Evolutionary conservation across 2,113 vertebrate genomes (phyloP).

Genomic region (Triplophysa rosa): DNA sequence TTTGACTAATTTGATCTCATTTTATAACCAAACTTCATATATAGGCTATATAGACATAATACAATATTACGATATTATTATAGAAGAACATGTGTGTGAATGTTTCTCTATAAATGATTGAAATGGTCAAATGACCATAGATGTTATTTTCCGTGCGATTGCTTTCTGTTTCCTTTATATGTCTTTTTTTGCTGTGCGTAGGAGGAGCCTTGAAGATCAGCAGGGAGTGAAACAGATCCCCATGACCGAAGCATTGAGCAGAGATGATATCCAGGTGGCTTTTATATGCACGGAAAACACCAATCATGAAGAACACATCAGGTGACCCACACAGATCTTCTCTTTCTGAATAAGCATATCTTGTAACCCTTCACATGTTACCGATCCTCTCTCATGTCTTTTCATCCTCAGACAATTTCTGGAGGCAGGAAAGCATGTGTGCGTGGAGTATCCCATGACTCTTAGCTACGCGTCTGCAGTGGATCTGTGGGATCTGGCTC

Average conservation of each 20-base stretch:
- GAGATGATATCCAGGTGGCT: conserved; percentile 80
- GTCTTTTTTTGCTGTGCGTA: conserved; percentile 55
- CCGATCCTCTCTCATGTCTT: conserved; percentile 14
- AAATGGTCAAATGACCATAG: neutral
- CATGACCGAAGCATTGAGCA: conserved; percentile 78
- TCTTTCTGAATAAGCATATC: neutral
- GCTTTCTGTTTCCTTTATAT: neutral
- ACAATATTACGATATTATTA: too few relatives aligned
- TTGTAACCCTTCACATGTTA: conserved; percentile 23
- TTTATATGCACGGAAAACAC: conserved; percentile 89
- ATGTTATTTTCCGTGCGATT: neutral
- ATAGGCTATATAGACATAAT: too few relatives aligned
- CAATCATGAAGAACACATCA: conserved; percentile 81
- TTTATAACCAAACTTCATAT: too few relatives aligned
- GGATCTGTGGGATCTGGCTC: conserved; percentile 82
- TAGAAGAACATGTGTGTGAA: too few relatives aligned
- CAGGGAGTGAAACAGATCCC: conserved; percentile 81
- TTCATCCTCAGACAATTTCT: conserved; percentile 79
- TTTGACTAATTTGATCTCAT: too few relatives aligned
- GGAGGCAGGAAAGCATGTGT: conserved; percentile 89
- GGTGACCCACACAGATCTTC: conserved; percentile 65
- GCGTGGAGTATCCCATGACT: conserved; percentile 92
- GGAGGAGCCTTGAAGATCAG: conserved; percentile 77
- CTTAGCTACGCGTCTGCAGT: conserved; percentile 74
- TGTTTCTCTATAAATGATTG: neutral